Conservation (phyloP, 2,113 vertebrate genomes). For the Butastur rufipennis region DNA sequence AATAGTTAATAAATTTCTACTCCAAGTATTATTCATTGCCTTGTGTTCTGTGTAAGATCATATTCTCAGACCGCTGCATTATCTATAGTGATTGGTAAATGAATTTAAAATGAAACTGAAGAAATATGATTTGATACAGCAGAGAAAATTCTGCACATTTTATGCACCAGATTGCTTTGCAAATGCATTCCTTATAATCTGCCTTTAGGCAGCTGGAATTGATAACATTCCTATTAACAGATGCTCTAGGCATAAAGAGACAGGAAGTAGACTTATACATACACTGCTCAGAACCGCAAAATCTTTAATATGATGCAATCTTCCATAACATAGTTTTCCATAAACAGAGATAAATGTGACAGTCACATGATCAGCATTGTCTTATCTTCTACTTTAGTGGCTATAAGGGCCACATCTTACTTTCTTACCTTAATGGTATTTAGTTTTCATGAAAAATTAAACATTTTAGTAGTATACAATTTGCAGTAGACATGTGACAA, state of each 20-base stretch:
- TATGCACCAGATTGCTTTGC: neutral
- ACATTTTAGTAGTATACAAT: neutral
- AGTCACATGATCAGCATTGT: neutral
- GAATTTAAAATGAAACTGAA: neutral
- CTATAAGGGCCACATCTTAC: accelerated
- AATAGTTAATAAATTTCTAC: neutral
- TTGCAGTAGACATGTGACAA: neutral
- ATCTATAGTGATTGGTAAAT: neutral
- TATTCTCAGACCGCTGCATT: neutral
- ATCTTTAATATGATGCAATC: neutral
- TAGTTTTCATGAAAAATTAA: neutral
- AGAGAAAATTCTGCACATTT: neutral
- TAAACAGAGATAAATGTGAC: neutral
- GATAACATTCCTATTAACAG: neutral
- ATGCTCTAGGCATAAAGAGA: neutral
- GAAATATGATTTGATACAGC: neutral
- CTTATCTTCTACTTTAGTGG: neutral
- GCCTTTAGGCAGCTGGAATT: neutral
- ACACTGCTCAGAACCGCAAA: neutral
- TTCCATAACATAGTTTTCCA: neutral
- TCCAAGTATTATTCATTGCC: neutral
- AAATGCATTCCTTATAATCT: neutral
- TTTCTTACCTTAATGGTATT: neutral
- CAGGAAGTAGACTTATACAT: neutral
- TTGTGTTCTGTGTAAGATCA: neutral